Conservation (phyloP, 2,888 invertebrate genomes). For the Drosophila sordidula region DNA sequence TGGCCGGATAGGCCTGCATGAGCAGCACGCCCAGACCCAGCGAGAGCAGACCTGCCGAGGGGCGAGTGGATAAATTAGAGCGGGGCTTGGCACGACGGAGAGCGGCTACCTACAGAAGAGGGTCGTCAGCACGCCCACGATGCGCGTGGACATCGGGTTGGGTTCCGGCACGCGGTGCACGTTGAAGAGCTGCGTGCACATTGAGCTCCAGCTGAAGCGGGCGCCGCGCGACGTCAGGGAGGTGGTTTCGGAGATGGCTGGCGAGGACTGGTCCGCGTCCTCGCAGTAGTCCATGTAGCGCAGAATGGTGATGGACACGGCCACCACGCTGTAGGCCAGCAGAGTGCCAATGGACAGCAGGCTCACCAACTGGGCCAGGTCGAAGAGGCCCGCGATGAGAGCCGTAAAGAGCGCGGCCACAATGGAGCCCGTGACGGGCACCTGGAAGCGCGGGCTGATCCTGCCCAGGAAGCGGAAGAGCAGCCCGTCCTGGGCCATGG, state of each 20-base stretch:
- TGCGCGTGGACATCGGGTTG: slow-evolving; percentile 73
- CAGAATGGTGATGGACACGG: slow-evolving; percentile 92
- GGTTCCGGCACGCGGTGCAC: slow-evolving; percentile 70
- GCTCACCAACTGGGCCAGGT: slow-evolving; percentile 92
- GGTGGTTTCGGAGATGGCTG: slow-evolving; percentile 63
- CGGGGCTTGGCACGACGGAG: neutral
- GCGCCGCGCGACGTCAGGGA: slow-evolving; percentile 69
- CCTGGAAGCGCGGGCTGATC: slow-evolving; percentile 89
- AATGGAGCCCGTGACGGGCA: slow-evolving; percentile 91
- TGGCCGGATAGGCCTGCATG: slow-evolving; percentile 74
- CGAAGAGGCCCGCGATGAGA: slow-evolving; percentile 92
- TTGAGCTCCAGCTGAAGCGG: slow-evolving; percentile 62
- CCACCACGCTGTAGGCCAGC: slow-evolving; percentile 95
- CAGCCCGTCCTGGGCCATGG: slow-evolving; percentile 94
- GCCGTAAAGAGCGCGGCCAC: slow-evolving; percentile 91
- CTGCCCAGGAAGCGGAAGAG: slow-evolving; percentile 90
- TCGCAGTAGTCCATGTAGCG: slow-evolving; percentile 83
- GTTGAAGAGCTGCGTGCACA: slow-evolving; percentile 81
- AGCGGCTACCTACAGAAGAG: slow-evolving; percentile 76
- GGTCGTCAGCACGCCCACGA: slow-evolving; percentile 78
- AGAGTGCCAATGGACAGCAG: slow-evolving; percentile 96
- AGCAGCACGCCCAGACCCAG: slow-evolving; percentile 79
- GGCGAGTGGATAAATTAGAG: neutral
- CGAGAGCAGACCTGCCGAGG: slow-evolving; percentile 73
- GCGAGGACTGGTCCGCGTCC: slow-evolving; percentile 28